phyloP scores from a whole-genome alignment of 2,113 vertebrate genomes.

The Zootoca vivipara region DNA sequence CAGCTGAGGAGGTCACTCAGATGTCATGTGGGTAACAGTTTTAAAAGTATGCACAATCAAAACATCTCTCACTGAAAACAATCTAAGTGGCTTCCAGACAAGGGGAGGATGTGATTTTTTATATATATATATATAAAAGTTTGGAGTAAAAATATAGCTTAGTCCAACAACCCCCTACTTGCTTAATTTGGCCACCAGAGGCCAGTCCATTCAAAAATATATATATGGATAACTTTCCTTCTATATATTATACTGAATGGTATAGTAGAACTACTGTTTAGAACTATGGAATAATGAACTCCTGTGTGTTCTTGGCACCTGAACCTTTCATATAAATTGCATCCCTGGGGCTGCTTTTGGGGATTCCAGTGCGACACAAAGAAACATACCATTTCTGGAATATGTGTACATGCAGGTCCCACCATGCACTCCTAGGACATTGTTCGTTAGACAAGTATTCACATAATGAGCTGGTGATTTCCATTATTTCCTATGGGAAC shows the following conservation, averaged over 20 bases:
- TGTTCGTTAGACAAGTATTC: too few species aligned
- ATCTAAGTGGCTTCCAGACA: neutral
- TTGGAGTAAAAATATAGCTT: too few species aligned
- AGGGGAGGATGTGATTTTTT: too few species aligned
- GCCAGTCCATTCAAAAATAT: constrained; percentile 2
- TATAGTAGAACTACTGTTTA: neutral
- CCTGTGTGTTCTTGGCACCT: neutral
- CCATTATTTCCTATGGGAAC: too few species aligned
- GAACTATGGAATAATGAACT: neutral
- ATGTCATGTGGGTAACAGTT: neutral
- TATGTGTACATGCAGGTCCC: neutral
- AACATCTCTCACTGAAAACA: neutral
- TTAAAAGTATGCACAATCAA: neutral
- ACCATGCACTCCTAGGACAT: too few species aligned
- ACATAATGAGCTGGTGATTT: too few species aligned
- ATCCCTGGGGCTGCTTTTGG: neutral
- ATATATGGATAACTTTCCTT: neutral
- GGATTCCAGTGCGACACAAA: neutral
- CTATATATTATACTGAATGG: neutral
- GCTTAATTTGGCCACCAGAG: neutral
- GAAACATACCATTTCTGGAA: neutral
- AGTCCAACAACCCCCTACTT: neutral
- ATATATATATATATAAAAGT: neutral
- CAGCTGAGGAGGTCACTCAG: neutral
- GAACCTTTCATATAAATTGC: neutral